Percentiles rank a stretch among this genome's conserved stretches.
phyloP scores from a whole-genome alignment of 2,888 invertebrate genomes.

The Ormyrus labotus region DNA sequence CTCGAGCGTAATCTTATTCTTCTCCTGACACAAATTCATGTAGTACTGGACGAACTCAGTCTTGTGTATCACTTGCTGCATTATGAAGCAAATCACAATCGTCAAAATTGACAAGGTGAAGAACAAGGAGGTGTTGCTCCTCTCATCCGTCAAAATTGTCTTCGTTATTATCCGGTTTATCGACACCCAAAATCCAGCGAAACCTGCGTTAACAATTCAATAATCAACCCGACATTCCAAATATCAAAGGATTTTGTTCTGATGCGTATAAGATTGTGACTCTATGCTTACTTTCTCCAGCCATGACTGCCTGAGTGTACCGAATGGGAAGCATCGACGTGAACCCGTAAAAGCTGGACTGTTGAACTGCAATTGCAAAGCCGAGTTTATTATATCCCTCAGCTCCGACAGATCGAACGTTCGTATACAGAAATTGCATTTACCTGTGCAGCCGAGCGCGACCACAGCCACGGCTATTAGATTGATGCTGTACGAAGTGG shows the following conservation, averaged over 20 bases:
- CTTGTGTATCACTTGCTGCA: slow-evolving; percentile 86
- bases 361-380: slow-evolving; percentile 81
- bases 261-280: neutral
- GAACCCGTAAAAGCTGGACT: slow-evolving; percentile 95
- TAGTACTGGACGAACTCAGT: slow-evolving; percentile 91
- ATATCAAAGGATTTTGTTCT: neutral
- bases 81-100: slow-evolving; percentile 85
- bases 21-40: slow-evolving; percentile 84
- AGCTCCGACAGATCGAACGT: no score
- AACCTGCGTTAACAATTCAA: slow-evolving; percentile 11
- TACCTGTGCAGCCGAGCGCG: slow-evolving; percentile 90
- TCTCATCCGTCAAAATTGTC: slow-evolving; percentile 85
- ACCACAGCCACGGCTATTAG: slow-evolving; percentile 90
- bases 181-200: slow-evolving; percentile 91
- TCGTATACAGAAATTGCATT: neutral
- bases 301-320: slow-evolving; percentile 96
- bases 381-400: no score
- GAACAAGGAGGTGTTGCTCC: slow-evolving; percentile 90
- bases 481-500: slow-evolving; percentile 89
- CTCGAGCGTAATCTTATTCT: slow-evolving; percentile 87
- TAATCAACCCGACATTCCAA: neutral
- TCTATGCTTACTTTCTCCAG: slow-evolving; percentile 86
- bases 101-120: slow-evolving; percentile 88
- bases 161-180: slow-evolving; percentile 90
- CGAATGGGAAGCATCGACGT: slow-evolving; percentile 93